Percentiles rank a stretch among this genome's conserved stretches.
Conservation (phyloP, 2,113 vertebrate species). For the Astur gentilis region DNA sequence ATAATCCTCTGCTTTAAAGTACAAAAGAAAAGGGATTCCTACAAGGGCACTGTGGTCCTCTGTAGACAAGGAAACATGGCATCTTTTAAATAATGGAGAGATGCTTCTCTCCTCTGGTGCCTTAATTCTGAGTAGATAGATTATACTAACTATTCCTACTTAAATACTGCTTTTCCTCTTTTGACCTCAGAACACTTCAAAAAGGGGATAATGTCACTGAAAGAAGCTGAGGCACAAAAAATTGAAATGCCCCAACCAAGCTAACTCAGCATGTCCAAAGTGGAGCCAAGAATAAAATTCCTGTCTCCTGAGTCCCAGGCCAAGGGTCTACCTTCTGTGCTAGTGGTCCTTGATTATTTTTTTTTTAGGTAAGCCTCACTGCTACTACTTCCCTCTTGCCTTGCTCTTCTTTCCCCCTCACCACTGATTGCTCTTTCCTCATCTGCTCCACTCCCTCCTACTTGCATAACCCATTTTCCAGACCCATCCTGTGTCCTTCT, state of each 20-base stretch:
- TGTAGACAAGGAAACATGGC: not conserved
- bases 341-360: not conserved
- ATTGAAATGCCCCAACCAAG: not conserved
- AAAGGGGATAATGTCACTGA: not conserved
- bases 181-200: not conserved
- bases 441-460: not conserved
- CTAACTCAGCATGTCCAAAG: not conserved
- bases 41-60: not conserved
- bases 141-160: not conserved
- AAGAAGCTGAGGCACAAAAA: not conserved
- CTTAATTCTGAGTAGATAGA: not conserved
- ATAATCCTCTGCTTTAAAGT: slow-evolving; percentile 11
- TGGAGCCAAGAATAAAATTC: not conserved
- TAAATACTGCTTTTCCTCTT: not conserved
- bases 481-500: not conserved
- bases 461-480: not conserved
- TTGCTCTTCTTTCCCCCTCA: not conserved
- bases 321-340: not conserved
- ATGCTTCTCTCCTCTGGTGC: not conserved
- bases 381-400: not conserved
- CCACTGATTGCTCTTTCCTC: not conserved
- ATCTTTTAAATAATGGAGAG: not conserved
- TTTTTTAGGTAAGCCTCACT: not conserved
- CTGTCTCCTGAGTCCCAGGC: not conserved
- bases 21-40: slow-evolving; percentile 21